Evolutionary conservation across 1,140 invertebrate species (phyloP), one percentile per base, ranked within the genome.

Genomic region (Orius laevigatus): DNA sequence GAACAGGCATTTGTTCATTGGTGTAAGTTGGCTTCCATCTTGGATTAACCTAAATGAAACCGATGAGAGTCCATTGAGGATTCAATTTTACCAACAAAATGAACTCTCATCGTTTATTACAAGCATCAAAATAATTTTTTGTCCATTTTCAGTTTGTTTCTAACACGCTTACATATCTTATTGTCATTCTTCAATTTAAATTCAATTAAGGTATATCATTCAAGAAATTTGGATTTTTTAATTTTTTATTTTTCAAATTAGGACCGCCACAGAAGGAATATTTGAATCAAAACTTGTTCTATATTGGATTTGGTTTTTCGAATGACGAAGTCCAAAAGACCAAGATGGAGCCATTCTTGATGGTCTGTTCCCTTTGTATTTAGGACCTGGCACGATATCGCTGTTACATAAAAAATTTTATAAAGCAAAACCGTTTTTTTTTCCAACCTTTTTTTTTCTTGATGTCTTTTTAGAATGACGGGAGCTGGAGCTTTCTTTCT

Each of bases 161-260:
- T 5, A 48, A 48, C 19, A 48, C 46, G 11, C n/a, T 48, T 8
- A 48, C 46, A 1, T 48, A 48, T 15, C 46, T 48, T 8, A 48
- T 48, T 19, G 46, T 48, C 6, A 34, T 48, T 6, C 36, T 48
- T 9, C 46, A 48, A 12, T 48, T 48, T 18, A 48, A 48, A 33
- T 14, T 46, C 6, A 46, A 46, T 46, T 16, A 38, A 38, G 33
- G 33, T 34, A 34, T n/a, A 9, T 34, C 33, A 38, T 16, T 38
- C 36, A 38, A 10, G 36, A 3, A 38, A 38, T 38, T 10, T 38
- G 3, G 10, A 38, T 38, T 12, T 38, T 38, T 12, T 25, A 25
- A 25, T 25, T 25, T 25, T 25, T 25, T 25, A 4, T 25, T 25
- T 25, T 25, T 25, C 25, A 25, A 25, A 25, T 25, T 25, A 25